Conservation (phyloP, 30 jellyfish, hydroid and myxozoan genomes). For the Calvadosia cruxmelitensis region DNA sequence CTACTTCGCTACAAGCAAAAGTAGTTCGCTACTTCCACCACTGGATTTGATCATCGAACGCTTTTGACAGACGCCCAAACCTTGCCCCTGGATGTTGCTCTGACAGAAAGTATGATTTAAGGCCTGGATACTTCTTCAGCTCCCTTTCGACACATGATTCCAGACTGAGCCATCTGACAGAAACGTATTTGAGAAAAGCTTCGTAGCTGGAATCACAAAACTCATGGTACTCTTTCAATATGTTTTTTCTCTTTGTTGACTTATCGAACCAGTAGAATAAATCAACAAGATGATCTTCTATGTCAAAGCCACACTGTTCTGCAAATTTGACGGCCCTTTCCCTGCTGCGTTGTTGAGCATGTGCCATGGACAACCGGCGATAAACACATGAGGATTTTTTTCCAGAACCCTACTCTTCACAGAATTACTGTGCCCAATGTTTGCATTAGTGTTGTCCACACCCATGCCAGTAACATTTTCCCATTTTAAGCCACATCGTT, state of each 20-base stretch:
- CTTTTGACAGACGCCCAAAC: constrained; percentile 32
- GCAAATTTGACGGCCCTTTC: constrained; percentile 18
- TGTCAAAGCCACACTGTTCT: constrained; percentile 11
- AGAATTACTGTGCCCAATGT: constrained; percentile 12
- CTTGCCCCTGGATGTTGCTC: constrained; percentile 22
- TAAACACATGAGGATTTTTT: neutral
- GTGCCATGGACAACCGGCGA: constrained; percentile 41
- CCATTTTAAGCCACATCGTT: neutral
- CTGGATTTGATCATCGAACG: constrained; percentile 21
- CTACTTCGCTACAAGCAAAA: no score
- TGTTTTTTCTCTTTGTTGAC: constrained; percentile 16
- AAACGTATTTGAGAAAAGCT: constrained; percentile 27
- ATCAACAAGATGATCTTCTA: constrained; percentile 44
- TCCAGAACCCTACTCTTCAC: constrained; percentile 7
- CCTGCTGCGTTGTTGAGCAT: constrained; percentile 37
- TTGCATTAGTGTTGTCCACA: constrained; percentile 24
- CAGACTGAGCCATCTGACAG: constrained; percentile 35
- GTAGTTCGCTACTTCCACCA: no score
- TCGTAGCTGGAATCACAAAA: constrained; percentile 37
- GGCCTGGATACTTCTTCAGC: constrained; percentile 33
- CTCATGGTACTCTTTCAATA: constrained; percentile 32
- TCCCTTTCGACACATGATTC: constrained; percentile 42
- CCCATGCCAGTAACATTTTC: constrained; percentile 7
- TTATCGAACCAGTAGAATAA: constrained; percentile 53
- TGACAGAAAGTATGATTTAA: constrained; percentile 34